Evolutionary conservation across 2,113 vertebrate genomes (phyloP).

Genomic region (Mesocricetus auratus): DNA sequence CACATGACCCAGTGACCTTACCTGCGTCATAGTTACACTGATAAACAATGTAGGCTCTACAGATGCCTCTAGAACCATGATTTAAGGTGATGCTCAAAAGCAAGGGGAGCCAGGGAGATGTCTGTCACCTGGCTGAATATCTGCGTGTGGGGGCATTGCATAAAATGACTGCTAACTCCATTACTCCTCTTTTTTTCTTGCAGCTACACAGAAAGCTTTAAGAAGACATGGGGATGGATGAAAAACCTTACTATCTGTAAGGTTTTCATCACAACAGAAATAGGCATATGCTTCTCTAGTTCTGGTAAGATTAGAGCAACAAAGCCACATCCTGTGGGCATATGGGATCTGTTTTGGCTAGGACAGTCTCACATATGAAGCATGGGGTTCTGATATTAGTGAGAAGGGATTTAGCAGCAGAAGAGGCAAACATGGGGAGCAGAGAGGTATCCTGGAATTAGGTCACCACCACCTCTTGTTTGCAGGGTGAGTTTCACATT

Average conservation of each 20-base stretch:
- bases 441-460: background rate
- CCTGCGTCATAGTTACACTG: slow-evolving; percentile 78
- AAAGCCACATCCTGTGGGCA: background rate
- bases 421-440: background rate
- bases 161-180: background rate
- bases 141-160: background rate
- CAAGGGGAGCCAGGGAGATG: slow-evolving; percentile 70
- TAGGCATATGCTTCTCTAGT: background rate
- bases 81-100: slow-evolving; percentile 68
- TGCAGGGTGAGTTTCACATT: background rate
- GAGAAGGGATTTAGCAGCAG: background rate
- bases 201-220: background rate
- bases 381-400: too few species aligned
- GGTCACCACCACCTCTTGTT: background rate
- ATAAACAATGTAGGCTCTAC: slow-evolving; percentile 73
- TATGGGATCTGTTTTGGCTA: background rate
- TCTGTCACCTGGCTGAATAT: slow-evolving; percentile 49
- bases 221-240: background rate
- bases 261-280: background rate
- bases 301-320: background rate
- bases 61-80: slow-evolving; percentile 82
- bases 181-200: background rate
- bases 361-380: background rate
- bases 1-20: slow-evolving; percentile 76
- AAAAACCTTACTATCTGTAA: background rate